phyloP scores from a whole-genome alignment of 2,797 vertebrate genomes.

The Helicolenus hilgendorfi region DNA sequence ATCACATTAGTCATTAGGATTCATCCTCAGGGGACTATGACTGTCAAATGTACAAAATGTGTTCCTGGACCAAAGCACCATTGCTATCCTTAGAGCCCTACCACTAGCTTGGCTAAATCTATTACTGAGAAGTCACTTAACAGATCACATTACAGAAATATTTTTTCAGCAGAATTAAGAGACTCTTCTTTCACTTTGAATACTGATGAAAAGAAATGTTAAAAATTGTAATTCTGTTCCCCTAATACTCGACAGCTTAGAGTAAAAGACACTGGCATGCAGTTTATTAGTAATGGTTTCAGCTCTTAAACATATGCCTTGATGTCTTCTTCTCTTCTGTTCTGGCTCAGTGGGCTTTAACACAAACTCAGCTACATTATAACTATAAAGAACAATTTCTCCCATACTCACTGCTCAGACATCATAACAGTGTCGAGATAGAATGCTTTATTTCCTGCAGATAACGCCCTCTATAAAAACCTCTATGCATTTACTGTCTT shows the following conservation, averaged over 20 bases:
- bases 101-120: neutral
- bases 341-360: neutral
- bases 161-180: neutral
- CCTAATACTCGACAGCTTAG: neutral
- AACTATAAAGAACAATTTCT: neutral
- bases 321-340: neutral
- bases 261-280: neutral
- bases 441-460: conserved; percentile 6
- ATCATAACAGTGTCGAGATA: neutral
- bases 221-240: neutral
- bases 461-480: neutral
- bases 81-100: neutral
- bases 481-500: neutral
- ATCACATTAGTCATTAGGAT: neutral
- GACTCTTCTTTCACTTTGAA: neutral
- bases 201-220: neutral
- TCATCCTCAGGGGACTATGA: neutral
- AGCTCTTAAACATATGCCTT: neutral
- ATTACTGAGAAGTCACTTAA: neutral
- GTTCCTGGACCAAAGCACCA: neutral
- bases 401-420: neutral
- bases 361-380: neutral
- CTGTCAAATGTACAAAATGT: neutral
- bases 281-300: conserved; percentile 8
- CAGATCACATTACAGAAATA: neutral